Conservation (phyloP, 2,888 invertebrate species). For the Rutpela maculata region DNA sequence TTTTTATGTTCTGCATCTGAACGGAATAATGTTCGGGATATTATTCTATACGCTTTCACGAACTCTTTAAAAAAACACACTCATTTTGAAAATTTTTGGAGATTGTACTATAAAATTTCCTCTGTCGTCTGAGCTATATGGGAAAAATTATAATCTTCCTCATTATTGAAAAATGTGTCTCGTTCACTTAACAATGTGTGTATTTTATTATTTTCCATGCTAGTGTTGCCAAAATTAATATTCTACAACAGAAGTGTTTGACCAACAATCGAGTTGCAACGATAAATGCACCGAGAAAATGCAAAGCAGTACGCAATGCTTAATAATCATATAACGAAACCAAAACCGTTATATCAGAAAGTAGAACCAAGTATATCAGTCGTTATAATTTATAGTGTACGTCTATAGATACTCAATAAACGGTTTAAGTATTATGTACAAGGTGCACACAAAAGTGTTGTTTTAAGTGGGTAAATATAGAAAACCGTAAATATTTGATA, state of each 20-base stretch:
- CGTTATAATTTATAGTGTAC: conserved; percentile 50
- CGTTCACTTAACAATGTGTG: background rate
- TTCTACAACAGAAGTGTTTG: background rate
- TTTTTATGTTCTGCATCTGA: too few relatives aligned
- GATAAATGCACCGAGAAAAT: conserved; percentile 16
- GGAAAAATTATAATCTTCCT: too few relatives aligned
- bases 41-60: too few relatives aligned
- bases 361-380: conserved; percentile 61
- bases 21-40: too few relatives aligned
- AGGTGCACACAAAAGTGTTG: background rate
- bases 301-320: conserved; percentile 23
- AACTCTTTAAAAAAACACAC: too few relatives aligned
- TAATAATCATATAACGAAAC: conserved; percentile 58
- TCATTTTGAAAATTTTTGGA: too few relatives aligned
- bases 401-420: conserved; percentile 26
- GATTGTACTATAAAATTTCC: too few relatives aligned
- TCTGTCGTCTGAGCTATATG: too few relatives aligned
- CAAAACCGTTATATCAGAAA: conserved; percentile 65
- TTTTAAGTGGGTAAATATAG: background rate
- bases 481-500: too few relatives aligned
- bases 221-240: background rate
- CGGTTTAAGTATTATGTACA: background rate
- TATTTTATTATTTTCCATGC: background rate
- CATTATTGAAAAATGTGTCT: background rate
- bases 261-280: background rate